Evolutionary conservation across 2,888 invertebrate genomes (phyloP).

Genomic region (Cataglyphis albicans): DNA sequence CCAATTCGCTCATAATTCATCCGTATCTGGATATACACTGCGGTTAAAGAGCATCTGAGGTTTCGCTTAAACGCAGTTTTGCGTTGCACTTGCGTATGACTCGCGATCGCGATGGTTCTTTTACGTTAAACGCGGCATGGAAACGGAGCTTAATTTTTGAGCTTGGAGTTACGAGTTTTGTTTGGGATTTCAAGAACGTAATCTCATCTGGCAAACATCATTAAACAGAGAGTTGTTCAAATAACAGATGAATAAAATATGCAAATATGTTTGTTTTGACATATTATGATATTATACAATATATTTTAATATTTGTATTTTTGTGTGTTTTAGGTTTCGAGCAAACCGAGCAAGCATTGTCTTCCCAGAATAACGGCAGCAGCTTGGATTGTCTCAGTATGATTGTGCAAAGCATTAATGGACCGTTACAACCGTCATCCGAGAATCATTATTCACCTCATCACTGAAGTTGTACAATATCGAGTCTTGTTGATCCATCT

Average conservation of each 20-base stretch:
- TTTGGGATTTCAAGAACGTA: neutral
- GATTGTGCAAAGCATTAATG: conserved; percentile 90
- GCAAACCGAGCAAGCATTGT: conserved; percentile 73
- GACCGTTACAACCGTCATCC: conserved; percentile 80
- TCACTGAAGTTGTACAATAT: conserved; percentile 73
- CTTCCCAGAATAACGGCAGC: conserved; percentile 86
- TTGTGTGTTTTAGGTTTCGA: conserved; percentile 81
- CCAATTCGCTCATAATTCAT: conserved; percentile 42
- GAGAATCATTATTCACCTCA: conserved; percentile 79
- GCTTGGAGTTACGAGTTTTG: neutral
- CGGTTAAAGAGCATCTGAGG: conserved; percentile 37
- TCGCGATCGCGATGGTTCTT: neutral
- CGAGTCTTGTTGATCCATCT: conserved; percentile 60
- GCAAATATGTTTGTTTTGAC: neutral
- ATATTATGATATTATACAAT: no score
- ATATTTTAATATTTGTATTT: neutral
- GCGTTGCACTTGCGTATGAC: conserved; percentile 27
- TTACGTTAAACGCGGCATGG: conserved; percentile 28
- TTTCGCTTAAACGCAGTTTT: conserved; percentile 32
- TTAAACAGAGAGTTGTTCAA: neutral
- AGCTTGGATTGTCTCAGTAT: conserved; percentile 90
- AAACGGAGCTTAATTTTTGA: conserved; percentile 27
- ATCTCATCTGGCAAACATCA: neutral
- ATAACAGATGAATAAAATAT: neutral
- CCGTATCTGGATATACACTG: conserved; percentile 45